phyloP scores from a whole-genome alignment of 2,797 vertebrate species.

The Gymnoscopelus microlampas region DNA sequence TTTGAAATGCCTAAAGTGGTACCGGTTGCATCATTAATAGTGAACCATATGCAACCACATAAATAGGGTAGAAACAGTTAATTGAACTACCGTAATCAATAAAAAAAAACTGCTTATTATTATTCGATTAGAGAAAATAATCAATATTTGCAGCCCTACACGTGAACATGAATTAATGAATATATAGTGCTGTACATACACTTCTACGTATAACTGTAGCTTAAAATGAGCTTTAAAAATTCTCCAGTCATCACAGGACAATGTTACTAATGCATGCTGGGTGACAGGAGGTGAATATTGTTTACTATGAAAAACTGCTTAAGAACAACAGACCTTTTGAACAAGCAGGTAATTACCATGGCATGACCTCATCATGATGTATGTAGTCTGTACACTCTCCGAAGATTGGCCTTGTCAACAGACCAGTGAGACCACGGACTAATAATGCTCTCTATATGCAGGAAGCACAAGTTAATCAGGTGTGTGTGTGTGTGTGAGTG shows the following conservation, averaged over 20 bases:
- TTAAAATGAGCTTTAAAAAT: background rate
- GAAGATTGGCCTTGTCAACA: background rate
- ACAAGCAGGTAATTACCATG: background rate
- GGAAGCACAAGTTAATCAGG: background rate
- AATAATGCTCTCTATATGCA: constrained; percentile 3
- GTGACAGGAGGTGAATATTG: background rate
- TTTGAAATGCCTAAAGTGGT: no score
- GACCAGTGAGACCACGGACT: background rate
- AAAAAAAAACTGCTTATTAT: no score
- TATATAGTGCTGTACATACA: no score
- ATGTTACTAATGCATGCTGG: background rate
- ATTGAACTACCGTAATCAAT: no score
- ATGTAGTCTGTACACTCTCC: background rate
- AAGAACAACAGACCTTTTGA: background rate
- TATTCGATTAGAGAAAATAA: no score
- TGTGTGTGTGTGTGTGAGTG: background rate
- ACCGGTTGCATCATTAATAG: no score
- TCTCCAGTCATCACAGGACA: background rate
- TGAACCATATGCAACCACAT: no score
- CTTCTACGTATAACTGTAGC: no score
- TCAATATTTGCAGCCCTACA: no score
- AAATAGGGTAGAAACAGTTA: no score
- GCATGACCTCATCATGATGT: background rate
- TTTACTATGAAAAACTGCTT: background rate
- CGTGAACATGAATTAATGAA: no score